Base-by-base conservation (phyloP, 2,888 invertebrate genomes). In the Diachrysia chrysitis region DNA sequence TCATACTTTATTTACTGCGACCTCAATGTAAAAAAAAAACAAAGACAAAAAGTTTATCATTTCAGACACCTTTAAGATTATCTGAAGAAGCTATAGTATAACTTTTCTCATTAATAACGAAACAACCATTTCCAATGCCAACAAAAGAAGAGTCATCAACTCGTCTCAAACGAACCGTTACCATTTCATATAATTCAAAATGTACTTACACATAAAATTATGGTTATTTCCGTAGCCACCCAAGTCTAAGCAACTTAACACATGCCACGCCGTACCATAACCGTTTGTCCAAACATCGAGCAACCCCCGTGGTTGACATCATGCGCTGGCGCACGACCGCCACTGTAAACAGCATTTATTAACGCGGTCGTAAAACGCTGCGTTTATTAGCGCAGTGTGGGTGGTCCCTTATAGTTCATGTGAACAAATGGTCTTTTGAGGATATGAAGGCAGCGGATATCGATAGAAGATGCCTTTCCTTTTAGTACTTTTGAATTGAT, bases 271-370 rank as follows among this genome's bases (percentile, higher is more conserved):
- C 71, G 32, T 59, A 55, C 70, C 77, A 83, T 82, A 85, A 84
- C 79, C 73, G 76, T 81, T 84, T 79, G 71, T 84, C 76, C 78
- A 88, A 89, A 89, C 87, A 88, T 79, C 69, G 67, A 84, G 65
- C 83, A 86, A 85, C 76, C 79, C 65, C 79, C 78, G 74, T 66
- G 79, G 78, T 75, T 82, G 82, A 80, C 85, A 79, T 81, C 81
- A 77, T 76, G 76, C 67, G 78, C 76, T 81, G 74, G 76, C 67
- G 78, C 76, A 81, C 82, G 81, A 86, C 88, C 87, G 78, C 86
- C 81, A 85, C 66, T 88, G 92, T 92, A 93, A 92, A 92, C 92
- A 92, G 85, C 87, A 87, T 92, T 93, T 94, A 94, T 93, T 93
- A 93, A 90, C 89, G 87, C 81, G 81, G 83, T 88, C 89, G 90